Conservation (phyloP, 2,113 vertebrate genomes). For the Orientallactaga bullata region DNA sequence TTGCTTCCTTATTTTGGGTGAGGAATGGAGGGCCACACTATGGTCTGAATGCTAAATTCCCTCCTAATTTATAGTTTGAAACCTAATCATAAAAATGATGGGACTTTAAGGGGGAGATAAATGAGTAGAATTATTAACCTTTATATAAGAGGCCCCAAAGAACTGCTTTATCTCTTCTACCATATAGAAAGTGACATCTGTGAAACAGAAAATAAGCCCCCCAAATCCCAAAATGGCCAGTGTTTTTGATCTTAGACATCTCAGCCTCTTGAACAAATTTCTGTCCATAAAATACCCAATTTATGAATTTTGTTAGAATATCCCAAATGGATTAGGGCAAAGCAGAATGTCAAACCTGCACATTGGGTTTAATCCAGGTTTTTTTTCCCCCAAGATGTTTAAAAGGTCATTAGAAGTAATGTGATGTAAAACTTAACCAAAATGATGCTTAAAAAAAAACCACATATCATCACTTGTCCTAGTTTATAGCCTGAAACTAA, state of each 20-base stretch:
- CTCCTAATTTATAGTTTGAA: not conserved
- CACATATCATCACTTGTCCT: not conserved
- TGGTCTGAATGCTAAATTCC: not conserved
- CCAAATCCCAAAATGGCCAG: not conserved
- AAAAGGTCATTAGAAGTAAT: not conserved
- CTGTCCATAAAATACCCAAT: not conserved
- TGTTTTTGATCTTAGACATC: not conserved
- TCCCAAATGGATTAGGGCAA: not conserved
- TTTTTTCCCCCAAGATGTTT: not conserved
- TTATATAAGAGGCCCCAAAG: not conserved
- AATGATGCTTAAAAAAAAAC: conserved; percentile 9
- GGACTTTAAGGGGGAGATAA: not conserved
- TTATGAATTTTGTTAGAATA: not conserved
- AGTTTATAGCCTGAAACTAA: not conserved
- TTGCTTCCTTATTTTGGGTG: conserved; percentile 14
- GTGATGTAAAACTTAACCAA: not conserved
- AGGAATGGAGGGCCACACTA: not conserved
- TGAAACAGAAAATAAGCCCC: not conserved
- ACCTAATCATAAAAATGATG: not conserved
- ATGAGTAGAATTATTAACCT: not conserved
- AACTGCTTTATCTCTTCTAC: not conserved
- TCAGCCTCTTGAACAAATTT: not conserved
- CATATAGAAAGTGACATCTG: no score
- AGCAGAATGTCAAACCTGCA: not conserved
- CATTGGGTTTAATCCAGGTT: not conserved